A percentile compares a stretch with the other conserved stretches of the same genome.
Evolutionary conservation across 2,113 vertebrate genomes (phyloP).

Genomic region (Fulmarus glacialis): DNA sequence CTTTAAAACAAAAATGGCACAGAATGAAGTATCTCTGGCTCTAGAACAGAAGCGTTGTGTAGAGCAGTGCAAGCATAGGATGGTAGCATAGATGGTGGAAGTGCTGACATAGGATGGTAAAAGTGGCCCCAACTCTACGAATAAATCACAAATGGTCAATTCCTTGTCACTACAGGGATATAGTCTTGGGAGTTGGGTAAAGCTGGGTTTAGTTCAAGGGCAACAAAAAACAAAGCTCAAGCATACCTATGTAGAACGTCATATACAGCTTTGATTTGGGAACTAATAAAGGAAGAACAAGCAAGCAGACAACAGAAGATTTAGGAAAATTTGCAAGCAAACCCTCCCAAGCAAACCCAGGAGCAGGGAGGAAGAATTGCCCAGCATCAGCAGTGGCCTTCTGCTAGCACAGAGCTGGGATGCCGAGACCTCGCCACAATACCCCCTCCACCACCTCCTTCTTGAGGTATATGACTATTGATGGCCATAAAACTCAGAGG

Average conservation of each 20-base stretch:
- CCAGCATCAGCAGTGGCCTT: neutral
- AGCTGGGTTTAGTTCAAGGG: neutral
- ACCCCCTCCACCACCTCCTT: neutral
- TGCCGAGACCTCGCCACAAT: neutral
- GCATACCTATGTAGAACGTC: neutral
- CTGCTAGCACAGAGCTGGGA: neutral
- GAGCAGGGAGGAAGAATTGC: neutral
- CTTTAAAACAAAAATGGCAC: neutral
- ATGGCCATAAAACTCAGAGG: neutral
- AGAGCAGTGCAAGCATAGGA: neutral
- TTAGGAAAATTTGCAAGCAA: neutral
- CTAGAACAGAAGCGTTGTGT: neutral
- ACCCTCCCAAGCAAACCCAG: neutral
- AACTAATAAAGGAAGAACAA: neutral
- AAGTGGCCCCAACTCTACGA: rapidly evolving
- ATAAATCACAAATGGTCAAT: neutral
- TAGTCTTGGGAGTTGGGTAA: neutral
- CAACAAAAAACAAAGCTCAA: neutral
- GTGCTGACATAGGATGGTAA: neutral
- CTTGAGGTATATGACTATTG: neutral
- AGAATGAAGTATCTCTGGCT: neutral
- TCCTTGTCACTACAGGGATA: neutral
- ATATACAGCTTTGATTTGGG: neutral
- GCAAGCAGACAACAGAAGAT: neutral
- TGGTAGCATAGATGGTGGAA: neutral